These are phyloP conservation scores for Microtus ochrogaster DNA, from an alignment of 2,113 vertebrate species.

Conservation along the genomic window DNA sequence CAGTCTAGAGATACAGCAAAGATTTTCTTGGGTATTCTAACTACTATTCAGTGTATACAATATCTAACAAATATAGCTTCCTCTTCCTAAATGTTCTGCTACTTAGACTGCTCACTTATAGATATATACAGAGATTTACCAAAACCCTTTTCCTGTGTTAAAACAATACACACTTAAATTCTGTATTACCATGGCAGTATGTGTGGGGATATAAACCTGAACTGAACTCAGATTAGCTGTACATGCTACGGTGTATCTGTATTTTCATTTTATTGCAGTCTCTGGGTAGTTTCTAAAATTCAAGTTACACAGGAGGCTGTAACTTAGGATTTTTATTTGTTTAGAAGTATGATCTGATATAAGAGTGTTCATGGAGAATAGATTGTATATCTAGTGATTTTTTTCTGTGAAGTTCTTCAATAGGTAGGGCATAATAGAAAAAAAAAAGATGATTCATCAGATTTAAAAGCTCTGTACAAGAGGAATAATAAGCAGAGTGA, in stretches of 20 bases:
- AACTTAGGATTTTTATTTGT: not conserved
- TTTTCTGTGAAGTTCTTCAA: not conserved
- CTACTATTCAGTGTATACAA: not conserved
- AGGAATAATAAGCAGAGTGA: not conserved
- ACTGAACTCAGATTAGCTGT: not conserved
- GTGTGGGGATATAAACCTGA: not conserved
- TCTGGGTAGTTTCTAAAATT: not conserved
- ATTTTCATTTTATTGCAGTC: not conserved
- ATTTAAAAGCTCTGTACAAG: not conserved
- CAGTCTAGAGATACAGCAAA: not conserved
- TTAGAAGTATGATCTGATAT: not conserved
- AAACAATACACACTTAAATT: no score
- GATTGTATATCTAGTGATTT: not conserved
- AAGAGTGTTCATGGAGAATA: not conserved
- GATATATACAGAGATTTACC: no score
- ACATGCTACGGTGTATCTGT: not conserved
- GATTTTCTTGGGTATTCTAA: not conserved
- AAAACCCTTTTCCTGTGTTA: not conserved
- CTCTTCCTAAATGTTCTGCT: no score
- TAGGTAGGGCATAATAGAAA: not conserved
- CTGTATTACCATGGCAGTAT: not conserved
- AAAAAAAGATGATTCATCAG: not conserved
- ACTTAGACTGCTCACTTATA: no score
- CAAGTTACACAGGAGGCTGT: no score
- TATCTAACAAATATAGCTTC: no score